phyloP scores from a whole-genome alignment of 2,888 invertebrate species.

The Argyresthia goedartella region DNA sequence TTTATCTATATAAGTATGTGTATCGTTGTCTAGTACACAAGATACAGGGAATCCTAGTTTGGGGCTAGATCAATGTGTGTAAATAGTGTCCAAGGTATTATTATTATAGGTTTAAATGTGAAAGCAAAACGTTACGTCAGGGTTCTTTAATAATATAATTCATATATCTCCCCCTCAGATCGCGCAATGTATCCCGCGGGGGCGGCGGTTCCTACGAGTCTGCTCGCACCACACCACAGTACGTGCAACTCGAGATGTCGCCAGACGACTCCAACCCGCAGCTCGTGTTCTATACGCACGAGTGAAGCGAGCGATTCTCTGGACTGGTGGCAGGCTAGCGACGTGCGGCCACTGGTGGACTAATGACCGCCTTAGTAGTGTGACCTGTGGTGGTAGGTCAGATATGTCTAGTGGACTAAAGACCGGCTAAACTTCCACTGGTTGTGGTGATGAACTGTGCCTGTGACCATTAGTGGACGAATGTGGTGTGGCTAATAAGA shows the following conservation, averaged over 20 bases:
- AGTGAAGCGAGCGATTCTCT: constrained; percentile 26
- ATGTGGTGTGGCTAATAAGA: no score
- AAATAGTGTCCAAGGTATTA: no score
- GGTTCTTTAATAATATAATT: background rate
- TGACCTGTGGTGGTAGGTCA: background rate
- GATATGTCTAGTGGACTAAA: background rate
- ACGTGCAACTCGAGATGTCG: constrained; percentile 56
- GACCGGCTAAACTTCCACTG: background rate
- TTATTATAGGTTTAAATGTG: no score
- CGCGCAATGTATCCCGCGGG: constrained; percentile 61
- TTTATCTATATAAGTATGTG: no score
- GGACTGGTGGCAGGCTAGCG: background rate
- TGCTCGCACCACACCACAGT: constrained; percentile 59
- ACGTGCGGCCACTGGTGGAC: background rate
- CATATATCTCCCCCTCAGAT: constrained; percentile 35
- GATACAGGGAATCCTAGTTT: no score
- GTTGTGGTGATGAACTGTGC: no score
- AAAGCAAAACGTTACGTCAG: no score
- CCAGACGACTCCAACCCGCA: constrained; percentile 79
- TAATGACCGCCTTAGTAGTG: background rate
- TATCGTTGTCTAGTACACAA: no score
- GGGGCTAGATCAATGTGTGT: no score
- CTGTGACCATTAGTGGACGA: no score
- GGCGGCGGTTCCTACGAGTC: constrained; percentile 53
- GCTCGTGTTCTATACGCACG: constrained; percentile 89